phyloP scores from a whole-genome alignment of 2,888 invertebrate species.

The Nudaria mundana region DNA sequence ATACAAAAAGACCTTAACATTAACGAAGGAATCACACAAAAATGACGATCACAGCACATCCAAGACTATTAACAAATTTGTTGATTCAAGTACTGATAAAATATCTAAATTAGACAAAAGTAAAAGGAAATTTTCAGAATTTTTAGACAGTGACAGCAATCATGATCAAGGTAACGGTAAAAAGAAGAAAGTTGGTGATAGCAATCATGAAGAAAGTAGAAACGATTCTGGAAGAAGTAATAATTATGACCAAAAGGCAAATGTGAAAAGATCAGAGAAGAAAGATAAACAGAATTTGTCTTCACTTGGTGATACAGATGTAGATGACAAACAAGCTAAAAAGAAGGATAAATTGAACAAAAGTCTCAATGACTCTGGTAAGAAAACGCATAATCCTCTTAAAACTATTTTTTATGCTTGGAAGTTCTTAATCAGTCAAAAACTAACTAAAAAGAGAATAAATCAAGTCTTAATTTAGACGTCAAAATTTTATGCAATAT shows the following conservation, averaged over 20 bases:
- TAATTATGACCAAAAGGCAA: slow-evolving; percentile 3
- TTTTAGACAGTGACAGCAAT: slow-evolving; percentile 38
- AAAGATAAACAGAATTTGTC: slow-evolving; percentile 21
- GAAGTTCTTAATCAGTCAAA: background rate
- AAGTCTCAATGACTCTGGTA: slow-evolving; percentile 68
- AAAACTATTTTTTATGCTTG: background rate
- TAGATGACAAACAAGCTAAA: slow-evolving; percentile 14
- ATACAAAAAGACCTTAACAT: slow-evolving; percentile 11
- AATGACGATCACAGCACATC: slow-evolving; percentile 10
- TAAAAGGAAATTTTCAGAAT: slow-evolving; percentile 53
- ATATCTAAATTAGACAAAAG: slow-evolving; percentile 37
- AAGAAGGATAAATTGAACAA: slow-evolving; percentile 46
- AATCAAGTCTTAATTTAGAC: background rate
- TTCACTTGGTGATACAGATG: slow-evolving; percentile 19
- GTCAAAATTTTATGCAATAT: too few relatives aligned
- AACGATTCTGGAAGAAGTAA: background rate
- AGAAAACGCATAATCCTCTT: background rate
- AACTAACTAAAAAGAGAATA: background rate
- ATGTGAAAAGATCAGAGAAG: slow-evolving; percentile 13
- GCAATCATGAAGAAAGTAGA: slow-evolving; percentile 7
- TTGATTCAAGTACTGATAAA: slow-evolving; percentile 28
- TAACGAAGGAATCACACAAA: slow-evolving; percentile 11
- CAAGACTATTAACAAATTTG: slow-evolving; percentile 15
- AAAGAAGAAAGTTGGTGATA: slow-evolving; percentile 20
- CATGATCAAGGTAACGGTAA: slow-evolving; percentile 25